Evolutionary conservation across 2,888 invertebrate species (phyloP).

Genomic region (Autographa gamma): DNA sequence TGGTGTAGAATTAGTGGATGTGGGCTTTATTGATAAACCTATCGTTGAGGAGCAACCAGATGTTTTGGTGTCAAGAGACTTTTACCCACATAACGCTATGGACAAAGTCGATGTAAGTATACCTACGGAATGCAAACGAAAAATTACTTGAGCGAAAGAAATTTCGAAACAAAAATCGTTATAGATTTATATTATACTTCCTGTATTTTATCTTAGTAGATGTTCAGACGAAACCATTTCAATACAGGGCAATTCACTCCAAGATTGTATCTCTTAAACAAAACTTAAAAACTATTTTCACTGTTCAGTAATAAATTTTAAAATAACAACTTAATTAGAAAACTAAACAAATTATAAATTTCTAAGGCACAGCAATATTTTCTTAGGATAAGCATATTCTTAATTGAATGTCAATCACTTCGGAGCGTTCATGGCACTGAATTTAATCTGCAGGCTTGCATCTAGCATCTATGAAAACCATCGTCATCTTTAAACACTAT

Average conservation of each 20-base stretch:
- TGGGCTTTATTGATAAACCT: slow-evolving; percentile 60
- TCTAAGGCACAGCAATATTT: slow-evolving; percentile 35
- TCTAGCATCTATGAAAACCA: slow-evolving; percentile 23
- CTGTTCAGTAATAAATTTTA: neutral
- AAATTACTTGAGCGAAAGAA: too few relatives aligned
- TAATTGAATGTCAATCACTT: slow-evolving; percentile 54
- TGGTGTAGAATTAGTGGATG: slow-evolving; percentile 62
- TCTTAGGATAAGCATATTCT: slow-evolving; percentile 42
- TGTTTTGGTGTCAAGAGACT: slow-evolving; percentile 52
- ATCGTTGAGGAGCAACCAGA: slow-evolving; percentile 45
- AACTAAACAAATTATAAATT: neutral
- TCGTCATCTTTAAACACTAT: slow-evolving; percentile 7
- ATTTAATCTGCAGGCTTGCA: slow-evolving; percentile 51
- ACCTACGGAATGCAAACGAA: neutral
- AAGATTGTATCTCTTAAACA: too few relatives aligned
- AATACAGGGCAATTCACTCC: too few relatives aligned
- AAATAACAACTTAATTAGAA: neutral
- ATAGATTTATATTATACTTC: too few relatives aligned
- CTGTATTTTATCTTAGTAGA: too few relatives aligned
- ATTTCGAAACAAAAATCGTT: too few relatives aligned
- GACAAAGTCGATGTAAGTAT: slow-evolving; percentile 63
- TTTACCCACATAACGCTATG: slow-evolving; percentile 61
- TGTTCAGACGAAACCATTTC: too few relatives aligned
- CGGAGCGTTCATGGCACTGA: slow-evolving; percentile 38
- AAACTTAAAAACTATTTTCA: too few relatives aligned